phyloP scores from a whole-genome alignment of 2,113 vertebrate genomes.

The Mormyrus lacerda region DNA sequence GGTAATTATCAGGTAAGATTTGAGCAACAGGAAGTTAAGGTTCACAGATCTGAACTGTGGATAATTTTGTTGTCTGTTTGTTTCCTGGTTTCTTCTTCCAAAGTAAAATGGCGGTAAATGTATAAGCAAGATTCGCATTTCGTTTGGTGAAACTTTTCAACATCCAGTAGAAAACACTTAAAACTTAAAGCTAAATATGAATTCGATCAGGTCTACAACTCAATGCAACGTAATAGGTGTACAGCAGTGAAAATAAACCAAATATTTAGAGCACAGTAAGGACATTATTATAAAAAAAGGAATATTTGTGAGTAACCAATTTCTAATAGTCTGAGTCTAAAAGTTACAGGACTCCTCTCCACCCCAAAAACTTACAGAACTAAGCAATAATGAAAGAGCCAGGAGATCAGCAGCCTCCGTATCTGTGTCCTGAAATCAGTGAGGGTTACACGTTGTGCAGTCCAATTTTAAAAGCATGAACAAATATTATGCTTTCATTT shows the following conservation, averaged over 20 bases:
- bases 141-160: neutral
- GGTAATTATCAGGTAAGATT: conserved; percentile 9
- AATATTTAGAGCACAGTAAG: conserved; percentile 50
- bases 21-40: neutral
- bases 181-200: neutral
- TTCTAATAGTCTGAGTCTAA: neutral
- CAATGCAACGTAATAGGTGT: conserved; percentile 16
- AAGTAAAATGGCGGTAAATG: neutral
- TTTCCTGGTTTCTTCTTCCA: neutral
- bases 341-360: neutral
- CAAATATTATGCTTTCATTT: neutral
- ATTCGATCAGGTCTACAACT: neutral
- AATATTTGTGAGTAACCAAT: conserved; percentile 28
- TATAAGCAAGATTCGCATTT: neutral
- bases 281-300: conserved; percentile 49
- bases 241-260: conserved; percentile 53
- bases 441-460: neutral
- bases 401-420: neutral
- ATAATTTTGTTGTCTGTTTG: neutral
- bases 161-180: neutral
- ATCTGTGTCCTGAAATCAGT: neutral
- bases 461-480: neutral
- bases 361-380: conserved; percentile 21
- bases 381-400: neutral
- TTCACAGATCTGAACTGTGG: no score